phyloP scores from a whole-genome alignment of 2,888 invertebrate species.

The Argyresthia albistria region DNA sequence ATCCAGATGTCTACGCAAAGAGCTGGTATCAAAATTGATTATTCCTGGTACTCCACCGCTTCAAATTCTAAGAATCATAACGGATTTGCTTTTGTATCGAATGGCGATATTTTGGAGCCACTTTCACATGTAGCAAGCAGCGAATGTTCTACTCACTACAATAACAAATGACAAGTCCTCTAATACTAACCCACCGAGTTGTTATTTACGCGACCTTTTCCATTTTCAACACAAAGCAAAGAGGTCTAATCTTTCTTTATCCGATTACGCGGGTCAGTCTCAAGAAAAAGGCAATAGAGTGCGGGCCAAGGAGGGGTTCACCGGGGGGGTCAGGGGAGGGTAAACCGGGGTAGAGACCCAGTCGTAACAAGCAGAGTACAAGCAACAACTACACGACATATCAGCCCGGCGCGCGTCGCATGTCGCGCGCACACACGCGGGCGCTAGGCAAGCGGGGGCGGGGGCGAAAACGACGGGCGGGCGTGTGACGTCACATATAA shows the following conservation, averaged over 20 bases:
- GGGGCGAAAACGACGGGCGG: conserved; percentile 16
- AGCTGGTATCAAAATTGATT: too few relatives aligned
- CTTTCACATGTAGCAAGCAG: too few relatives aligned
- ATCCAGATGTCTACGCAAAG: too few relatives aligned
- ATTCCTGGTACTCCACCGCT: too few relatives aligned
- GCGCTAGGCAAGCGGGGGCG: conserved; percentile 12
- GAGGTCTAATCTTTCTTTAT: conserved; percentile 62
- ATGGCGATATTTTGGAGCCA: too few relatives aligned
- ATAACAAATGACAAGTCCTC: not conserved
- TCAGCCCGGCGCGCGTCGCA: conserved; percentile 29
- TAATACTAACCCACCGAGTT: conserved; percentile 15
- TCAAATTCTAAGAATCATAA: too few relatives aligned
- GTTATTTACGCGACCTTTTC: conserved; percentile 30
- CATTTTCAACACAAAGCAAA: conserved; percentile 47
- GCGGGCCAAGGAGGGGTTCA: conserved; percentile 28
- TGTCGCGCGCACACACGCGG: conserved; percentile 7
- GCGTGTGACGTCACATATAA: conserved; percentile 59
- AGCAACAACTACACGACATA: conserved; percentile 47
- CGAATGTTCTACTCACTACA: not conserved
- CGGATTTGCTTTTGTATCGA: too few relatives aligned
- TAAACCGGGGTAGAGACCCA: conserved; percentile 14
- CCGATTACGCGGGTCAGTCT: conserved; percentile 55
- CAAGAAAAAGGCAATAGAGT: conserved; percentile 64
- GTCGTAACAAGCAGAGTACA: conserved; percentile 50
- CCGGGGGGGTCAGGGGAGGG: conserved; percentile 16